These are phyloP conservation scores for Sarcophaga rosellei DNA, from an alignment of 2,888 invertebrate genomes.

Conservation along the genomic window DNA sequence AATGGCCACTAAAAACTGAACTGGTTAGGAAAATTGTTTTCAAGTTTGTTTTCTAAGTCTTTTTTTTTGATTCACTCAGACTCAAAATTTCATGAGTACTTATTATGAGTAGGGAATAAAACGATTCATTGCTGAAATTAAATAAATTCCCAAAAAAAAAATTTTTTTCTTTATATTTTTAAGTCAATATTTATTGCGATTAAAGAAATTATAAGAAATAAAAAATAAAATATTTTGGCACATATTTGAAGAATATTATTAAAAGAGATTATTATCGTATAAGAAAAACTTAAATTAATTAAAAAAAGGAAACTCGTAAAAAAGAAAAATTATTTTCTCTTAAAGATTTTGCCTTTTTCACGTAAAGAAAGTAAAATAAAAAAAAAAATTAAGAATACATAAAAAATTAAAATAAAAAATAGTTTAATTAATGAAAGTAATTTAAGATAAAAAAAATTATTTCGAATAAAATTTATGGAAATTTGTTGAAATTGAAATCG, in stretches of 20 bases:
- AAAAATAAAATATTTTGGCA: conserved; percentile 58
- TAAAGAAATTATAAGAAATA: neutral
- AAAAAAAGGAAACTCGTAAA: neutral
- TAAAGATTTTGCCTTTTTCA: neutral
- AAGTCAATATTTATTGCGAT: neutral
- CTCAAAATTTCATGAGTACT: too few relatives aligned
- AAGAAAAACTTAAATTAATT: neutral
- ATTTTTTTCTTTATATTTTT: neutral
- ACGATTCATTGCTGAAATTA: too few relatives aligned
- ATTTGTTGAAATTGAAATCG: conserved; percentile 85
- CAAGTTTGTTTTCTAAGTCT: neutral
- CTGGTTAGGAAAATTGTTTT: neutral
- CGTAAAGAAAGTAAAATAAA: neutral
- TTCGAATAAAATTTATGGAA: neutral
- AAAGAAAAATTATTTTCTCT: neutral
- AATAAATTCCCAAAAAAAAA: too few relatives aligned
- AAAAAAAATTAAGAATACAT: neutral
- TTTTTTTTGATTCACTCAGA: too few relatives aligned
- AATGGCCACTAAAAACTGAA: too few relatives aligned
- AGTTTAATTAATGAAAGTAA: too few relatives aligned
- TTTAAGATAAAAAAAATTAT: neutral
- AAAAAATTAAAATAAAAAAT: neutral
- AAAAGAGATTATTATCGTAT: neutral
- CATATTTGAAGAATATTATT: conserved; percentile 58
- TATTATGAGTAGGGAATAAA: too few relatives aligned